Base-by-base conservation (phyloP, 2,797 vertebrate genomes). In the Molossus molossus region DNA sequence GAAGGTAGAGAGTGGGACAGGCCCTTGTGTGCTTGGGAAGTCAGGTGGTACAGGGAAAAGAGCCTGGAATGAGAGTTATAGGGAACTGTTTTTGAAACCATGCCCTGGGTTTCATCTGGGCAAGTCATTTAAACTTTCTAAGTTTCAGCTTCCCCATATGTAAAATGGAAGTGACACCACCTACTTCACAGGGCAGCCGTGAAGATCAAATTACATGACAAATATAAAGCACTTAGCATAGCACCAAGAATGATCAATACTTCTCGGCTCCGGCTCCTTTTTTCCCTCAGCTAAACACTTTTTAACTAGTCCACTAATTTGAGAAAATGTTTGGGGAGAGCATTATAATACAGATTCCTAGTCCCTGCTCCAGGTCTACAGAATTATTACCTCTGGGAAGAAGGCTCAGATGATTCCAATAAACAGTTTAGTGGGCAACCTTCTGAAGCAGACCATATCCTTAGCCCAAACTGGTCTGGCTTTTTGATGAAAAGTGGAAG, bases 121-220 rank as follows among this genome's bases (percentile, higher is more conserved):
- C 40, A 87, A 96, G 23, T 18, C 29, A 83, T 80, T 86, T 79
- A 94, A 60, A 25, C 37, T 94, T 92, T 81, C 58, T 48, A 65
- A 70, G 75, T 90, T 86, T 67, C 29, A 89, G 53, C 27, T 76
- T 29, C 9, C 17, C 65, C 1, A 1, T 55, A 69, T 15, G 50
- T 65, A 92, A 90, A 96, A 58, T 55, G 40, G 25, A 94, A 84
- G 6, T 81, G 65, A 75, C 15, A 17, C 21, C 18, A 58, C 23
- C 64, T 64, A 79, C 53, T 12, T 92, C 92, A 93, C 50, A 93
- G 69, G 80, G 20, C 9, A 79, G 45, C 73, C 88, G 13, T 33
- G 45, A 87, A 23, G 76, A 29, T 81, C 76, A 84, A 96, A 73
- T 72, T 83, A 92, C n/a, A 81, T 65, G 48, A 58, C 9, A 77